These are phyloP conservation scores for Neotoxoptera formosana DNA, from an alignment of 1,140 invertebrate genomes.

Conservation along the genomic window DNA sequence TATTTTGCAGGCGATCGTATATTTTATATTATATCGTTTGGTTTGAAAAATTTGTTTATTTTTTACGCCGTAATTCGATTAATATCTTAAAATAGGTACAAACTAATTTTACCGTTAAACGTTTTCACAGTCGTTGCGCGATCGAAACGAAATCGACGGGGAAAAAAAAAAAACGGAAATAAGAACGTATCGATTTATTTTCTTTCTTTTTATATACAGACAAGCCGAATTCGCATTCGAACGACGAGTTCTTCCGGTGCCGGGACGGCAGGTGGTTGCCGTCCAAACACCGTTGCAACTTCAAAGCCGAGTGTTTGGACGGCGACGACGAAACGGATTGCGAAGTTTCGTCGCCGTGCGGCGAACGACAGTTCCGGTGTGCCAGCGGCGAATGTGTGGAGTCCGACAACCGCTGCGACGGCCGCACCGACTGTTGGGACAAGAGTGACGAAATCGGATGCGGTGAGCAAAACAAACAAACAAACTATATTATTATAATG, in stretches of 20 bases:
- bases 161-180: neutral
- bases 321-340: slow-evolving; percentile 66
- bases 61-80: neutral
- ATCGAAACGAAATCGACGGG: neutral
- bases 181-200: neutral
- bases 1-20: neutral
- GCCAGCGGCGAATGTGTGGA: slow-evolving; percentile 64
- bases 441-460: slow-evolving; percentile 66
- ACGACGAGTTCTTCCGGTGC: slow-evolving; percentile 60
- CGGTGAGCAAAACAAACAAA: too few species aligned
- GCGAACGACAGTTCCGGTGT: slow-evolving; percentile 62
- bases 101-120: neutral
- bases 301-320: slow-evolving; percentile 64
- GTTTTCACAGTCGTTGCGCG: neutral
- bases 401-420: slow-evolving; percentile 62
- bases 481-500: too few species aligned
- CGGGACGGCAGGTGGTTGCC: slow-evolving; percentile 64
- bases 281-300: slow-evolving; percentile 63
- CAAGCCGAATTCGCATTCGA: neutral
- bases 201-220: too few species aligned
- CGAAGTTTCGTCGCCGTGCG: neutral
- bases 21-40: neutral
- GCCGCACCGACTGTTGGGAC: slow-evolving; percentile 65
- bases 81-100: neutral
- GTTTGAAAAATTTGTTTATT: neutral